A percentile compares a stretch with the other conserved stretches of the same genome.
Evolutionary conservation across 2,888 invertebrate genomes (phyloP).

Genomic region (Galeruca laticollis): DNA sequence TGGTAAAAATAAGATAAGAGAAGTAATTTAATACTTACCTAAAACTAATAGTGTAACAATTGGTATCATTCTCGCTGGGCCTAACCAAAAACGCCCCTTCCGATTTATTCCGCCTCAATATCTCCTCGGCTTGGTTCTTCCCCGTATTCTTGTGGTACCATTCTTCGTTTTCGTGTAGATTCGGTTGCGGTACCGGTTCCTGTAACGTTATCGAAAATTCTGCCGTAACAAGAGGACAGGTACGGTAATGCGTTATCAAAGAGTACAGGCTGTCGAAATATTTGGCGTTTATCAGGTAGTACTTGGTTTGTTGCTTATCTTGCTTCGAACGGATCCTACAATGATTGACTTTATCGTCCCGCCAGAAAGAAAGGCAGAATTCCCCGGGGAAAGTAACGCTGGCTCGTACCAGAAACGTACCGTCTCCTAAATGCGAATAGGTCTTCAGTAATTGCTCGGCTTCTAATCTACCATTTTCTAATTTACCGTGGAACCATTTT

Average conservation of each 20-base stretch:
- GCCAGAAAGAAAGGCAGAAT: conserved; percentile 95
- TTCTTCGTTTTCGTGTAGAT: conserved; percentile 91
- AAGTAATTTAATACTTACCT: conserved; percentile 69
- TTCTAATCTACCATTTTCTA: conserved; percentile 83
- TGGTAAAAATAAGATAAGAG: neutral
- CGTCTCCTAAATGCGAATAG: conserved; percentile 85
- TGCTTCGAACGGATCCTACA: conserved; percentile 92
- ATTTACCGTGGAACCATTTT: conserved; percentile 93
- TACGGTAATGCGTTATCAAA: conserved; percentile 90
- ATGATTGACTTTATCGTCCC: conserved; percentile 89
- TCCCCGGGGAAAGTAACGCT: conserved; percentile 97
- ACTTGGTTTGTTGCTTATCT: conserved; percentile 89
- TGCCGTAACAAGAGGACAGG: conserved; percentile 87
- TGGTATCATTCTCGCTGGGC: conserved; percentile 87
- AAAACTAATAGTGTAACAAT: conserved; percentile 94
- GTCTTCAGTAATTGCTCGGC: conserved; percentile 82
- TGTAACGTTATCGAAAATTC: conserved; percentile 89
- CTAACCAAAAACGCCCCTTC: conserved; percentile 97
- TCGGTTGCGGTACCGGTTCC: conserved; percentile 95
- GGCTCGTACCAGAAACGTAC: conserved; percentile 92
- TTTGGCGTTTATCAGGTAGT: conserved; percentile 88
- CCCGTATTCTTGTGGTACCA: conserved; percentile 92
- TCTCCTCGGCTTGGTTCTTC: conserved; percentile 87
- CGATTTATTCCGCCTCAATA: conserved; percentile 83
- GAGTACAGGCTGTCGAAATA: conserved; percentile 93